Percentiles rank a stretch among this genome's conserved stretches.
phyloP scores from a whole-genome alignment of 2,797 vertebrate genomes.

The Sparidentex hasta region DNA sequence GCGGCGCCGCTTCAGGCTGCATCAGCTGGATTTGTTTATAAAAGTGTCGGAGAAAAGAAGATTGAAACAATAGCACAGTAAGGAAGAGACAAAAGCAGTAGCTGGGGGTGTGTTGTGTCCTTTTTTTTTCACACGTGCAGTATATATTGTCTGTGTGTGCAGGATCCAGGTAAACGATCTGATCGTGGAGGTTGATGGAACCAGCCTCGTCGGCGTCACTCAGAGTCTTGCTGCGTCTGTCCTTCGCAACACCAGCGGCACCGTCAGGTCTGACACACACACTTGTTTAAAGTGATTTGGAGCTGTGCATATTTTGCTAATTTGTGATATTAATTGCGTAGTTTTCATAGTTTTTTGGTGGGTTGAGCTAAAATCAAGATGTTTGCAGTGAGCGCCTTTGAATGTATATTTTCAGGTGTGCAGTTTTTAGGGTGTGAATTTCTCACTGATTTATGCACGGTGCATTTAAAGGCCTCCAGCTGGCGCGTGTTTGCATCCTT shows the following conservation, averaged over 20 bases:
- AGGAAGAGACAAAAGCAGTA: background rate
- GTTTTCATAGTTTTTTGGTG: constrained; percentile 34
- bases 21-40: background rate
- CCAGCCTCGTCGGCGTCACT: constrained; percentile 96
- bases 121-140: background rate
- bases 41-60: background rate
- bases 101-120: background rate
- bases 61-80: background rate
- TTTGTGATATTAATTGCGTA: constrained; percentile 7
- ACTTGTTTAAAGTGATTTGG: background rate
- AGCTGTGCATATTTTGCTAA: background rate
- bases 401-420: background rate
- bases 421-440: background rate
- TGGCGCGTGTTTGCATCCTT: background rate
- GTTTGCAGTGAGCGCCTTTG: constrained; percentile 10
- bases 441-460: background rate
- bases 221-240: constrained; percentile 96
- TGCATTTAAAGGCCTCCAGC: background rate
- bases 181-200: constrained; percentile 96
- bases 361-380: constrained; percentile 8
- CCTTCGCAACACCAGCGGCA: constrained; percentile 95
- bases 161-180: constrained; percentile 98
- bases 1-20: background rate
- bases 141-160: constrained; percentile 21
- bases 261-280: constrained; percentile 86